Conservation (phyloP, 2,888 invertebrate species). For the Orgyia antiqua region DNA sequence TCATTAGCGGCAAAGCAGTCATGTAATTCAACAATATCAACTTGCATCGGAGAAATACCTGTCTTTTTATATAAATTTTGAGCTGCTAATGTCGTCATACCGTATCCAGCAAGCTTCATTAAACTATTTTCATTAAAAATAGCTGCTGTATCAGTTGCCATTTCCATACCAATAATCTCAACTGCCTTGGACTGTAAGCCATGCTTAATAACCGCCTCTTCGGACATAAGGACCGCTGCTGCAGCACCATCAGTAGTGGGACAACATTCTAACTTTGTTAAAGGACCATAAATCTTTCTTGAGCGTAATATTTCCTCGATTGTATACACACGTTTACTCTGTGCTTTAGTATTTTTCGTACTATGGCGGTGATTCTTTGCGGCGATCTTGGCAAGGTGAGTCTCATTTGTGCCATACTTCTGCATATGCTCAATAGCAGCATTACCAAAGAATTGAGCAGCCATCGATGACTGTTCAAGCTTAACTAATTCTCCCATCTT, state of each 20-base stretch:
- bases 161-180: constrained; percentile 97
- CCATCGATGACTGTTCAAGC: constrained; percentile 89
- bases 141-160: constrained; percentile 93
- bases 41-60: constrained; percentile 86
- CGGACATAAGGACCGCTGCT: constrained; percentile 93
- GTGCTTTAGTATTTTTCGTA: constrained; percentile 97
- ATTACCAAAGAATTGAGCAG: constrained; percentile 97
- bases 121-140: constrained; percentile 88
- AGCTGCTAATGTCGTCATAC: constrained; percentile 93
- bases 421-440: constrained; percentile 98
- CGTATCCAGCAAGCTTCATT: constrained; percentile 91
- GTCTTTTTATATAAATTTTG: constrained; percentile 86
- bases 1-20: constrained; percentile 99
- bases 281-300: constrained; percentile 91
- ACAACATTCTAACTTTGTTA: constrained; percentile 98
- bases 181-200: constrained; percentile 90
- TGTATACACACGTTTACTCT: constrained; percentile 94
- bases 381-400: constrained; percentile 98
- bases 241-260: constrained; percentile 99
- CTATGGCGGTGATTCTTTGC: constrained; percentile 99
- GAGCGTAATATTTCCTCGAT: constrained; percentile 94
- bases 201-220: constrained; percentile 91
- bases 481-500: constrained; percentile 91
- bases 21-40: constrained; percentile 96
- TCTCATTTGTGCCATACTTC: constrained; percentile 94